Evolutionary conservation across 2,888 invertebrate species (phyloP).

Genomic region (Scaeva pyrastri): DNA sequence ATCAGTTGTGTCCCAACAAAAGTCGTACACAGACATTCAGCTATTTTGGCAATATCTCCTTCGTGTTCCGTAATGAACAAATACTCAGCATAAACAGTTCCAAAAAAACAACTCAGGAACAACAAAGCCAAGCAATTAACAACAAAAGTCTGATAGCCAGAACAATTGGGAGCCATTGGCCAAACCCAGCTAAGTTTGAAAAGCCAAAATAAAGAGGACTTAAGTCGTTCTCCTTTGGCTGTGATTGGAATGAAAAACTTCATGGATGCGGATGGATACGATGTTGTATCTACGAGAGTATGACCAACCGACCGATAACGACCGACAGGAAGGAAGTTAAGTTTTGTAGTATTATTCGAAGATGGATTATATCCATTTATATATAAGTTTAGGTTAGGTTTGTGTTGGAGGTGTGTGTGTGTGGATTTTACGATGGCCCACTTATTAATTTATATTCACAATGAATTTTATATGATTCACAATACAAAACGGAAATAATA

Average conservation of each 20-base stretch:
- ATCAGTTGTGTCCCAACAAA: constrained; percentile 72
- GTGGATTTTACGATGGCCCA: neutral
- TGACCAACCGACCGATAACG: too few species aligned
- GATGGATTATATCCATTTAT: neutral
- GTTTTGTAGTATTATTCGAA: neutral
- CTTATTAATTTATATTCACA: constrained; percentile 19
- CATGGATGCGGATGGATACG: too few species aligned
- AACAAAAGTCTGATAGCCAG: constrained; percentile 5
- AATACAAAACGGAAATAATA: constrained; percentile 21
- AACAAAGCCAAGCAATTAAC: constrained; percentile 37
- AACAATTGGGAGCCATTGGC: constrained; percentile 56
- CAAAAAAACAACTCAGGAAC: constrained; percentile 52
- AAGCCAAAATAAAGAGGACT: constrained; percentile 42
- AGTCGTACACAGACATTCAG: constrained; percentile 71
- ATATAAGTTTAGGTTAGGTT: neutral
- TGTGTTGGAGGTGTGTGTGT: too few species aligned
- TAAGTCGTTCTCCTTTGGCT: constrained; percentile 31
- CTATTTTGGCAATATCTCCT: constrained; percentile 60
- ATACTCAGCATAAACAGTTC: constrained; percentile 67
- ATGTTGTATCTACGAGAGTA: too few species aligned
- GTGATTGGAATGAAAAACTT: constrained; percentile 43
- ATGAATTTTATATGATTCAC: constrained; percentile 19
- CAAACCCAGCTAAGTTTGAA: constrained; percentile 75
- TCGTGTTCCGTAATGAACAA: constrained; percentile 68
- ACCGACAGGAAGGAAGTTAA: neutral